phyloP scores from a whole-genome alignment of 2,113 vertebrate genomes.

The Enhydra lutris region DNA sequence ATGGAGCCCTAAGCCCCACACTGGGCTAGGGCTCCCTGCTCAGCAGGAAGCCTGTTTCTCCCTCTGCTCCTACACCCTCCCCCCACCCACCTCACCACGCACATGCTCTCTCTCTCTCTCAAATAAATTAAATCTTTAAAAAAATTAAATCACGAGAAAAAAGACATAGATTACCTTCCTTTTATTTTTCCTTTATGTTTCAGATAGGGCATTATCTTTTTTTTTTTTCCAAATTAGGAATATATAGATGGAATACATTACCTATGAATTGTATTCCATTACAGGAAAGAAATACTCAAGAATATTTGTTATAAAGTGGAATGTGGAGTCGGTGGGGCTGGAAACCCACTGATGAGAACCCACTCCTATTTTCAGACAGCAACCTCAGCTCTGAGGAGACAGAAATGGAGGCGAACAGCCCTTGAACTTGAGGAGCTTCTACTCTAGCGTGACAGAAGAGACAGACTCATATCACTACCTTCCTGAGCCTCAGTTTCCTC shows the following conservation, averaged over 20 bases:
- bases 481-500: background rate
- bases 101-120: background rate
- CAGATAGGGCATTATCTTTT: background rate
- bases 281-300: background rate
- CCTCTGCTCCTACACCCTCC: background rate
- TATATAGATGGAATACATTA: background rate
- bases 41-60: background rate
- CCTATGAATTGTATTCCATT: background rate
- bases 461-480: background rate
- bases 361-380: background rate
- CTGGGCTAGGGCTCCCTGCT: background rate
- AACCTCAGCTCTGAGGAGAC: background rate
- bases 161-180: background rate
- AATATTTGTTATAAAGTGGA: background rate
- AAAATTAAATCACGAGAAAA: background rate
- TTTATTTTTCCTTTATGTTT: slow-evolving; percentile 15
- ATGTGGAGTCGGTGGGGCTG: background rate
- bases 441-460: background rate
- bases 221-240: background rate
- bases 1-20: background rate
- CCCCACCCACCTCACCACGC: too few species aligned
- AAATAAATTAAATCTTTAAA: background rate
- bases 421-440: background rate
- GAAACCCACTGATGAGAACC: background rate
- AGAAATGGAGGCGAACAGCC: background rate